Base-by-base conservation (phyloP, 2,888 invertebrate species). In the Limnephilus rhombicus region DNA sequence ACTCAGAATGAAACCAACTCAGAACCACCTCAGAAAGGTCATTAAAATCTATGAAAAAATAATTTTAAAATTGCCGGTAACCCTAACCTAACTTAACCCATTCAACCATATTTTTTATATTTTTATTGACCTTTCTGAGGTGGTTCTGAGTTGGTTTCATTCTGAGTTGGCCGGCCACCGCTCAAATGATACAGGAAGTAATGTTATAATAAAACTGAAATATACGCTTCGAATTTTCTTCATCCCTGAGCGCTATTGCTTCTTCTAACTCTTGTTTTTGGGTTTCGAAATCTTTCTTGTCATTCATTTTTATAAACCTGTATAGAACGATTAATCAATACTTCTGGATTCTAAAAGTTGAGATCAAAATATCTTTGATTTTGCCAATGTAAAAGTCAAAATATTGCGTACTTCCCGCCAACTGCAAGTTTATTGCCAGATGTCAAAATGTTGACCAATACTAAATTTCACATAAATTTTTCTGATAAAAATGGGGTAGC, bases 221-320 rank as follows among this genome's bases (percentile, higher is more conserved):
- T 11, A 88, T 24, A 89, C 88, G 80, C 37, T 89, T 89, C 4
- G 18, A 31, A 89, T 89, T 89, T n/a, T 31, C 80, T 80, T 80
- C 41, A 24, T 80, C 80, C 80, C 31, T 68, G 18, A 37, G 31
- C 9, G 80, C 34, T 31, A 89, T 80, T 68, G 34, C 68, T 45
- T 80, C n/a, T 34, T 89, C 88, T 37, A 89, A 34, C 13, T 89
- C 80, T 80, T 80, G 3, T 89, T 80, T 89, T 80, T 80, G 68
- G 24, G n/a, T 37, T 80, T 80, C 37, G 41, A 80, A 80, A 34
- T 80, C 80, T 80, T 41, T 89, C 5, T 80, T 80, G 4, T 89
- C 88, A 80, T 80, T 80, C 88, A 89, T 89, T 89, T 89, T 87
- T 15, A 68, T 24, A 53, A 31, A 82, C 24, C 68, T 68, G 1